Evolutionary conservation across 1,140 invertebrate genomes (phyloP), one percentile per base, ranked within the genome.

Genomic region (Olivierus martensii): DNA sequence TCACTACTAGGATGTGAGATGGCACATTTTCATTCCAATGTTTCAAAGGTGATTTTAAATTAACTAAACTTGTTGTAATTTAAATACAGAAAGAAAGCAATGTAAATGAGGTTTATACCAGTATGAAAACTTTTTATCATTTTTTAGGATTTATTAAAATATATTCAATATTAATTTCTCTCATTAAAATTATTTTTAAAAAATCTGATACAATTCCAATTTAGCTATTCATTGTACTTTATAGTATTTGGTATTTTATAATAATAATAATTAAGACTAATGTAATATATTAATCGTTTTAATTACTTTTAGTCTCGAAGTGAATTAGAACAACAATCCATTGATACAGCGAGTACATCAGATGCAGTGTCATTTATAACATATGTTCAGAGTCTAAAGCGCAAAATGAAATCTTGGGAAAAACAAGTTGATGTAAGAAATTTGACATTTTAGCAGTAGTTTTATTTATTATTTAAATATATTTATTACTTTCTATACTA

Each of bases 321-420:
- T 36, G 95, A 99, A 66, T 73, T 99, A 18, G 96, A 99, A 70
- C 82, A 92, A 63, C 94, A 99, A 70, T 91, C 89, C 19, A 92
- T 99, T 58, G 93, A 99, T 73, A 90, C 94, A 2, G 90, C 92
- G 1, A 94, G 87, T 55, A 99, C 96, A 2, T 93, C 91, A 3
- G 94, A 99, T 71, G 93, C 96, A 21, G 95, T 99, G 28, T 85
- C 84, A 43, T 87, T 99, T 36, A 99, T 99, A 59, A 99, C 96
- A 0, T 97, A 97, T 65, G 95, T 99, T 2, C 96, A 99, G 68
- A 84, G 85, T 10, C 68, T 99, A 54, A 99, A 99, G 71, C 77
- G 89, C 37, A 96, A 96, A 68, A 89, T 96, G 75, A 79, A 81
- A 55, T 67, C 68, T 46, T 83, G 81, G 79, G 79, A 83, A 57